A percentile compares a stretch with the other conserved stretches of the same genome.
Conservation (phyloP, 1,140 invertebrate species). For the Brachionus koreanus region DNA sequence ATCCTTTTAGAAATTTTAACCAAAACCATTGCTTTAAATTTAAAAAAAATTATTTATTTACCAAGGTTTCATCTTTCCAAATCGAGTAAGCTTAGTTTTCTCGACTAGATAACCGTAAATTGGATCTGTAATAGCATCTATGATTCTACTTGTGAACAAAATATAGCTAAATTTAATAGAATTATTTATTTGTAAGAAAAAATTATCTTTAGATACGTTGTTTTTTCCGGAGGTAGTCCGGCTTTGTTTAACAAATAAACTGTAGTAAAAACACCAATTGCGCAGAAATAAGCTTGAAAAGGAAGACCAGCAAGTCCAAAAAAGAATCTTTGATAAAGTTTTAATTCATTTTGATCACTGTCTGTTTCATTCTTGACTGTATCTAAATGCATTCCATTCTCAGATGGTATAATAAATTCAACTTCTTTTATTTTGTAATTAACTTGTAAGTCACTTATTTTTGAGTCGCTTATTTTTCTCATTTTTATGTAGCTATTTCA, state of each 20-base stretch:
- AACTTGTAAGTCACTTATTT: not conserved
- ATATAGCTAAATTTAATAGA: not conserved
- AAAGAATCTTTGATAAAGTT: slow-evolving; percentile 15
- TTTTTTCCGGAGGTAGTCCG: slow-evolving; percentile 11
- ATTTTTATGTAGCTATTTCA: not conserved
- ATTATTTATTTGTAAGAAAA: not conserved
- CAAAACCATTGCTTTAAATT: not conserved
- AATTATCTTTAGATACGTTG: slow-evolving; percentile 29
- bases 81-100: slow-evolving; percentile 24
- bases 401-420: not conserved
- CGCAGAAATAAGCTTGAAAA: slow-evolving; percentile 35
- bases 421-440: not conserved
- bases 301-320: slow-evolving; percentile 24
- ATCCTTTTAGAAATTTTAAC: not conserved
- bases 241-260: slow-evolving; percentile 36
- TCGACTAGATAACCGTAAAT: slow-evolving; percentile 22
- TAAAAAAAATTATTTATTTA: not conserved
- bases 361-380: not conserved
- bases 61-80: slow-evolving; percentile 44
- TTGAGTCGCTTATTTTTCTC: not conserved
- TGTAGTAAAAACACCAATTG: slow-evolving; percentile 32
- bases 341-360: not conserved
- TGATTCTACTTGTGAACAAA: slow-evolving; percentile 28
- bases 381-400: not conserved
- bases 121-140: slow-evolving; percentile 39